These are phyloP conservation scores for Cheilosia vernalis DNA, from an alignment of 2,888 invertebrate genomes.

Conservation along the genomic window DNA sequence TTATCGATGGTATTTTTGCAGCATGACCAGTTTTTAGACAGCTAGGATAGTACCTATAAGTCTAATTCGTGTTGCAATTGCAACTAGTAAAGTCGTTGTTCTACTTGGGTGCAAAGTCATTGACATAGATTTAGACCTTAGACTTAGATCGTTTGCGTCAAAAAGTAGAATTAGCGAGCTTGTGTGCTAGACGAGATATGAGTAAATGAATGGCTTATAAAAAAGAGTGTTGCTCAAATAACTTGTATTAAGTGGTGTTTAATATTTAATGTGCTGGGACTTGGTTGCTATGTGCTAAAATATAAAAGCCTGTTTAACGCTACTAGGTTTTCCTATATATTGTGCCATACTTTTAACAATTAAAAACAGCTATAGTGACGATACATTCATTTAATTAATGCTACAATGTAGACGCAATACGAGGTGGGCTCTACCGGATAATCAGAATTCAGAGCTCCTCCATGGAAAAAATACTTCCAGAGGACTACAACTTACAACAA, in stretches of 20 bases:
- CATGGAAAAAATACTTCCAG: no score
- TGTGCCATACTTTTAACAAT: no score
- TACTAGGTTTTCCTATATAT: no score
- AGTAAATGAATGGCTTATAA: not conserved
- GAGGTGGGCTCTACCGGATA: no score
- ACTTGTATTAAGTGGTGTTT: not conserved
- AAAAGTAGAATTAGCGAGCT: not conserved
- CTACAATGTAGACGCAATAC: no score
- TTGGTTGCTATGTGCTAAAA: no score
- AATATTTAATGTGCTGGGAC: no score
- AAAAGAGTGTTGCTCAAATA: not conserved
- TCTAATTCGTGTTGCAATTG: not conserved
- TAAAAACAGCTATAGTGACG: no score
- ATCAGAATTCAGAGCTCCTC: no score
- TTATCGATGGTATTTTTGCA: conserved; percentile 5
- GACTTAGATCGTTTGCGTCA: conserved; percentile 1
- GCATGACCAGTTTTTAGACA: conserved; percentile 56
- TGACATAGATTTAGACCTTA: conserved; percentile 61
- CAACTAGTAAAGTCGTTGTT: conserved; percentile 4
- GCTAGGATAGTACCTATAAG: not conserved
- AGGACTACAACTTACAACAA: no score
- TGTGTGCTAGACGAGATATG: not conserved
- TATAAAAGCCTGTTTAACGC: no score
- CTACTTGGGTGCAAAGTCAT: conserved; percentile 34
- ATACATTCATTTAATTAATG: no score